phyloP scores from a whole-genome alignment of 2,113 vertebrate genomes.

The Alethe diademata region DNA sequence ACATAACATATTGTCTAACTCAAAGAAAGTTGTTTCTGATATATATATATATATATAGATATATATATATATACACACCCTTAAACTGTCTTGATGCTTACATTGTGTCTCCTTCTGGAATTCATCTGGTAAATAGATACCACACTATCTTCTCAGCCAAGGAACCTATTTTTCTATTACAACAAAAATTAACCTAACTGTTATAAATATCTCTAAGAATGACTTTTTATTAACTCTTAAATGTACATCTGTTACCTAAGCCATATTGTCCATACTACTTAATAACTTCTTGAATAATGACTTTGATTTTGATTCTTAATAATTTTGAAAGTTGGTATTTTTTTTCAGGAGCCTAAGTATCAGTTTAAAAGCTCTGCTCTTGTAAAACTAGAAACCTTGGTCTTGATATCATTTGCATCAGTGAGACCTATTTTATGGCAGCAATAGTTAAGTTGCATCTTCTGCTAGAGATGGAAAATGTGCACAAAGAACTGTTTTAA shows the following conservation, averaged over 20 bases:
- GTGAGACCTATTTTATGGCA: neutral
- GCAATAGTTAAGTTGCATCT: neutral
- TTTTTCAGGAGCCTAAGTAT: neutral
- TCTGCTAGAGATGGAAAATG: neutral
- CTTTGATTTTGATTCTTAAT: neutral
- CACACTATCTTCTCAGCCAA: neutral
- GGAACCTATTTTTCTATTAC: neutral
- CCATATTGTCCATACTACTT: neutral
- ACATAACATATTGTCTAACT: neutral
- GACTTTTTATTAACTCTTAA: neutral
- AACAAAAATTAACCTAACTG: neutral
- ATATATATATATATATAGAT: too few relatives aligned
- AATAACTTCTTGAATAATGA: neutral
- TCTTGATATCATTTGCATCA: neutral
- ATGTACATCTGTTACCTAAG: neutral
- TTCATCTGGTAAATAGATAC: neutral
- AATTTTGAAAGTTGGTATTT: neutral
- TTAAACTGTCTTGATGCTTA: neutral
- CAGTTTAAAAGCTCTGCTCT: neutral
- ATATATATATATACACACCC: accelerated
- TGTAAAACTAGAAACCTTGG: neutral
- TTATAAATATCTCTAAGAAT: neutral
- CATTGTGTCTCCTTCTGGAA: neutral
- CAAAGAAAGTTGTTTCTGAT: neutral
- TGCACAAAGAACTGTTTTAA: neutral